phyloP scores from a whole-genome alignment of 2,888 invertebrate genomes.

The Andrena flavipes region DNA sequence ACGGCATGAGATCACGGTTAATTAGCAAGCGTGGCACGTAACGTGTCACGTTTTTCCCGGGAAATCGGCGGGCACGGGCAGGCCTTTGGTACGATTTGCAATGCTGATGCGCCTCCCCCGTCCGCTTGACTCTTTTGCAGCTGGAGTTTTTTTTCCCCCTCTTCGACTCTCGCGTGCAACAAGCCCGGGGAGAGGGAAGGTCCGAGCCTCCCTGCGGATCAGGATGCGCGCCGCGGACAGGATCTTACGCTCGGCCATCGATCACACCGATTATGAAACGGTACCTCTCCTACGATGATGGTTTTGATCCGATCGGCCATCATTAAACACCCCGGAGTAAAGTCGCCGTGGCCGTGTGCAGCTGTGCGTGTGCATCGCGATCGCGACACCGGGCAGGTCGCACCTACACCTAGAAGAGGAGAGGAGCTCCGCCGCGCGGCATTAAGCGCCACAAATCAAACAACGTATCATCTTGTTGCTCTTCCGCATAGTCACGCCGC shows the following conservation, averaged over 20 bases:
- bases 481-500: conserved; percentile 62
- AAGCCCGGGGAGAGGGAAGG: background rate
- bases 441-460: conserved; percentile 70
- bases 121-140: conserved; percentile 44
- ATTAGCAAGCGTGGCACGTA: conserved; percentile 61
- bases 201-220: conserved; percentile 37
- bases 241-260: conserved; percentile 39
- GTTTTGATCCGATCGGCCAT: conserved; percentile 36
- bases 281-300: background rate
- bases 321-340: conserved; percentile 39
- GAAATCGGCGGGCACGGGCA: conserved; percentile 57
- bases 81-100: conserved; percentile 53
- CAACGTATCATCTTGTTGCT: conserved; percentile 53
- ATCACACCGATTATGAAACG: conserved; percentile 54
- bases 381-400: background rate
- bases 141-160: background rate
- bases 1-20: conserved; percentile 65
- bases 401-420: background rate
- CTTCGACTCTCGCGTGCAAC: background rate
- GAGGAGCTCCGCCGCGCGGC: background rate
- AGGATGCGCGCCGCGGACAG: conserved; percentile 24
- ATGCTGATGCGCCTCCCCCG: conserved; percentile 45
- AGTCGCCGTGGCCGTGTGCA: conserved; percentile 1
- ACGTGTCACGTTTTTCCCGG: conserved; percentile 65
- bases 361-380: too few relatives aligned